These are phyloP conservation scores for Emydoidea blandingii DNA, from an alignment of 2,797 vertebrate species.

Conservation along the genomic window DNA sequence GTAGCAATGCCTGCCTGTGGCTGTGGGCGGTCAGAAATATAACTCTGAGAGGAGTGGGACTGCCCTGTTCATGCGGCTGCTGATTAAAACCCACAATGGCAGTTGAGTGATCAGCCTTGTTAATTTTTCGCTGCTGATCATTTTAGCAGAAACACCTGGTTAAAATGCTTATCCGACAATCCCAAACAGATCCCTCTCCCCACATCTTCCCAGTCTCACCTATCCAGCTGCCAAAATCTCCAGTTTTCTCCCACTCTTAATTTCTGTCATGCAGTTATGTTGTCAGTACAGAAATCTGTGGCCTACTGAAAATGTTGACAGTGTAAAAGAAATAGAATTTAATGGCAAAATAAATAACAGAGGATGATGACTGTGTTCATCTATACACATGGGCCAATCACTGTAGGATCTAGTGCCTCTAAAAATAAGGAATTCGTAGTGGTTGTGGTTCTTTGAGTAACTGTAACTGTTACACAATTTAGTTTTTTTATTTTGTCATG, in stretches of 20 bases:
- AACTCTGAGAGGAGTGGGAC: background rate
- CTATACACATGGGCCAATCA: fast-evolving
- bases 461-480: background rate
- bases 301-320: background rate
- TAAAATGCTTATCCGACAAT: background rate
- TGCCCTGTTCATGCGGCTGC: background rate
- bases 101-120: background rate
- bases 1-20: background rate
- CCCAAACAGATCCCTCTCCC: background rate
- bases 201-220: background rate
- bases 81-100: background rate
- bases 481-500: background rate
- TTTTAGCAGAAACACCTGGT: background rate
- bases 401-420: background rate
- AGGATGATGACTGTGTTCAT: background rate
- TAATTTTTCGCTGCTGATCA: background rate
- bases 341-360: background rate
- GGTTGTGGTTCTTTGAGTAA: background rate
- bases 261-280: slow-evolving; percentile 19
- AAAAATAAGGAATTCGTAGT: background rate
- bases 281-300: background rate
- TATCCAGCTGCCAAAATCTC: background rate
- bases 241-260: background rate
- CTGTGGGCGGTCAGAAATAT: background rate
- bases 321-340: background rate